Evolutionary conservation across 2,113 vertebrate genomes (phyloP).

Genomic region (Phrynosoma platyrhinos): DNA sequence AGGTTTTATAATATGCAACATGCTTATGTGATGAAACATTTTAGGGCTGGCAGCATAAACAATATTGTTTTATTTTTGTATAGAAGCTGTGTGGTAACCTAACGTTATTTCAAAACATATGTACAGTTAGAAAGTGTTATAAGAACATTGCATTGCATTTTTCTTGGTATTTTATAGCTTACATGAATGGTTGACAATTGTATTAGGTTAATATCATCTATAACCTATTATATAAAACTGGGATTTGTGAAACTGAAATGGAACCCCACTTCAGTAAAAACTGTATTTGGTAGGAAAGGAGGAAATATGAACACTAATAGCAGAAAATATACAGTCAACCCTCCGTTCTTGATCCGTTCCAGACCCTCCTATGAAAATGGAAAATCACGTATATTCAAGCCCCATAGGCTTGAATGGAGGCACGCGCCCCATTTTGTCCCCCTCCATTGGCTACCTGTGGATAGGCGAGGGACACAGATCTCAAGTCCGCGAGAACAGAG

Average conservation of each 20-base stretch:
- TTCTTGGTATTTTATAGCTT: not conserved
- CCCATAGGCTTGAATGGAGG: too few species aligned
- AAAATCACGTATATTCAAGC: too few species aligned
- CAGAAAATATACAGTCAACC: not conserved
- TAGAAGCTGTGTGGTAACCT: not conserved
- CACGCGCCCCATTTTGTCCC: too few species aligned
- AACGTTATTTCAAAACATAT: not conserved
- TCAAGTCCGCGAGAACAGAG: too few species aligned
- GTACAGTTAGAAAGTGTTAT: not conserved
- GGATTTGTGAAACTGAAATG: not conserved
- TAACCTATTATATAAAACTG: not conserved
- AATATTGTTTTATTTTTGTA: not conserved
- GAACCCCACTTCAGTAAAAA: not conserved
- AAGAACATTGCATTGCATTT: not conserved
- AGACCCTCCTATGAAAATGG: too few species aligned
- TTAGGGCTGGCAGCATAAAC: accelerated
- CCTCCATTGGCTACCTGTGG: too few species aligned
- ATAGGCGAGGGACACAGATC: too few species aligned
- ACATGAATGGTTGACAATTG: not conserved
- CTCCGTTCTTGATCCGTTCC: too few species aligned
- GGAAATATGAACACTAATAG: not conserved
- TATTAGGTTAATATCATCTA: not conserved
- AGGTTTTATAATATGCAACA: not conserved
- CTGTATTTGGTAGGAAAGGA: not conserved
- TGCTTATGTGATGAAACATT: not conserved